Percentiles rank a stretch among this genome's conserved stretches.
These are phyloP conservation scores for Drosophila truncata DNA, from an alignment of 1,140 invertebrate genomes.

Conservation along the genomic window DNA sequence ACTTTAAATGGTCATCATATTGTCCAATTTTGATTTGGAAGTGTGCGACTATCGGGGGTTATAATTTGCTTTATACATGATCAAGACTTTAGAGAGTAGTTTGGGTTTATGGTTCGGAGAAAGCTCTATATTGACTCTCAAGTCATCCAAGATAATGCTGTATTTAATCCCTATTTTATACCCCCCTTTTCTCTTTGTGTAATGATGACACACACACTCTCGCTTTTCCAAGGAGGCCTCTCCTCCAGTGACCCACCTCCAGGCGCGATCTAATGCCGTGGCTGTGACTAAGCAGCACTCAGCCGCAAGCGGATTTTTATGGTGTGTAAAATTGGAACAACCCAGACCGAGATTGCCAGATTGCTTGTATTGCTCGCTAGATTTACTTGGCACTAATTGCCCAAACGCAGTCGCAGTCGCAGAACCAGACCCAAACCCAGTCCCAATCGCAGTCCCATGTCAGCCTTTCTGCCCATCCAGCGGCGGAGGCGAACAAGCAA, in stretches of 20 bases:
- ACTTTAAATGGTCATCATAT: not conserved
- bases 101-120: not conserved
- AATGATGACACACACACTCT: constrained; percentile 9
- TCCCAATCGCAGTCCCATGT: not conserved
- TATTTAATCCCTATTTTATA: not conserved
- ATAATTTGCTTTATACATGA: not conserved
- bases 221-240: constrained; percentile 4
- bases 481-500: constrained; percentile 1
- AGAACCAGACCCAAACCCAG: not conserved
- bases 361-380: constrained; percentile 23
- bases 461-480: not conserved
- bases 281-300: constrained; percentile 20
- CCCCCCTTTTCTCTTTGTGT: not conserved
- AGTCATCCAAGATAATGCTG: no score
- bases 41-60: not conserved
- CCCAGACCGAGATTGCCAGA: constrained; percentile 17
- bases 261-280: constrained; percentile 30
- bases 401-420: not conserved
- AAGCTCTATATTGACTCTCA: not conserved
- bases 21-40: not conserved
- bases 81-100: not conserved
- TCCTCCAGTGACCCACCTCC: constrained; percentile 11
- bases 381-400: constrained; percentile 43
- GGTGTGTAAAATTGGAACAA: constrained; percentile 51
- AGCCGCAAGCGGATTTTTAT: constrained; percentile 29